Percentiles rank a stretch among this genome's conserved stretches.
Evolutionary conservation across 2,113 vertebrate species (phyloP).

Genomic region (Oreochromis spilurus): DNA sequence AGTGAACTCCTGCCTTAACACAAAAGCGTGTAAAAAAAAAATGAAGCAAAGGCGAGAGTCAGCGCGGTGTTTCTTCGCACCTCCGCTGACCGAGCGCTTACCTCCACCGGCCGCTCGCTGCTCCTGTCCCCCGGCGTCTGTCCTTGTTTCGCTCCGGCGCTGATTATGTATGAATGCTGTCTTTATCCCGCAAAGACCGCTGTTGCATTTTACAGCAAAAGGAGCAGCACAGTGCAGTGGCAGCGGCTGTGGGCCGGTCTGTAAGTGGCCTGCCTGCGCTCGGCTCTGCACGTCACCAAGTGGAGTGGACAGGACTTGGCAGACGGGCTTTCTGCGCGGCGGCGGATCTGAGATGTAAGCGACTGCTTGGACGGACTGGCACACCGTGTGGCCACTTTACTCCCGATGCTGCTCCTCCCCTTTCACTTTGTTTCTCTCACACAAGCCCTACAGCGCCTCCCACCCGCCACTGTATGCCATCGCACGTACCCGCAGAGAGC

Average conservation of each 20-base stretch:
- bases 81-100: slow-evolving; percentile 48
- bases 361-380: slow-evolving; percentile 53
- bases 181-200: slow-evolving; percentile 57
- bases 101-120: slow-evolving; percentile 64
- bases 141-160: slow-evolving; percentile 63
- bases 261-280: slow-evolving; percentile 15
- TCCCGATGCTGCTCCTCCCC: slow-evolving; percentile 72
- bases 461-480: slow-evolving; percentile 5
- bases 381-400: slow-evolving; percentile 75
- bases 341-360: slow-evolving; percentile 51
- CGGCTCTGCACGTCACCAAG: slow-evolving; percentile 29
- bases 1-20: slow-evolving; percentile 30
- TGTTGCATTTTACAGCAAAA: slow-evolving; percentile 53
- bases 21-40: neutral
- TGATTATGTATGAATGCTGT: slow-evolving; percentile 48
- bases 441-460: slow-evolving; percentile 63
- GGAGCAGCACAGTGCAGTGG: slow-evolving; percentile 1
- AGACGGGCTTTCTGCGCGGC: slow-evolving; percentile 28
- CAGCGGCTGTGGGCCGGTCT: neutral
- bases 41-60: neutral
- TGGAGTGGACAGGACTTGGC: slow-evolving; percentile 43
- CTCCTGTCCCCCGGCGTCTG: slow-evolving; percentile 52
- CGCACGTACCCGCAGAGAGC: slow-evolving; percentile 7
- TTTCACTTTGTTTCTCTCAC: slow-evolving; percentile 39
- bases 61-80: neutral